Evolutionary conservation across 1,140 invertebrate species (phyloP), one percentile per base, ranked within the genome.

Genomic region (Conopomorpha cramerella): DNA sequence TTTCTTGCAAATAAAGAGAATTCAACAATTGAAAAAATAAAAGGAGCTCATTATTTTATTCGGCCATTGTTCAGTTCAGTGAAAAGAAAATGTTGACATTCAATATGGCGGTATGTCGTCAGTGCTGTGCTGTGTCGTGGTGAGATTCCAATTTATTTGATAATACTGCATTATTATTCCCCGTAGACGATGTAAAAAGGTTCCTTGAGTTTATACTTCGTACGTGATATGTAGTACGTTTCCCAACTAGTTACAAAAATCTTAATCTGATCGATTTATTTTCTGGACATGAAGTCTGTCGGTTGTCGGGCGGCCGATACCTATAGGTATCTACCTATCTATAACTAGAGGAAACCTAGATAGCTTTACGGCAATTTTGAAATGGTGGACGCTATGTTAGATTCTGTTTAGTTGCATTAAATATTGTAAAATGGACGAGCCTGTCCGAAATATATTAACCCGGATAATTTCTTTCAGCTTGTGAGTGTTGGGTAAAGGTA

Each of bases 61-160:
- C 49, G 46, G 38, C 50, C 39, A 55, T 58, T 58, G 52, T 65
- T 57, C 60, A 51, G 48, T 39, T 48, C 45, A 41, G 58, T 53
- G 51, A 54, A 57, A 68, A 57, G 56, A 64, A 58, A 58, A 63
- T 66, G 65, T 70, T 74, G 71, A 76, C 71, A 74, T 78, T 78
- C 86, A 91, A 91, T 86, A 93, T 93, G 90, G 90, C 90, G 90
- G 90, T 87, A 89, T 91, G 88, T 90, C 88, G 88, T 90, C 89
- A 91, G 89, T 91, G 89, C 87, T 89, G 85, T 91, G 90, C 89
- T 90, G 88, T 90, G 87, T 89, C 87, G 87, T 90, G 89, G 90
- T 91, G 65, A 73, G 67, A 70, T 62, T 71, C 26, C 43, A 43
- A 27, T 44, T 39, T 46, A 49, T 42, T 50, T 39, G 30, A 40